Percentiles rank a stretch among this genome's conserved stretches.
These are phyloP conservation scores for Eretmocerus hayati DNA, from an alignment of 2,888 invertebrate genomes.

Conservation along the genomic window DNA sequence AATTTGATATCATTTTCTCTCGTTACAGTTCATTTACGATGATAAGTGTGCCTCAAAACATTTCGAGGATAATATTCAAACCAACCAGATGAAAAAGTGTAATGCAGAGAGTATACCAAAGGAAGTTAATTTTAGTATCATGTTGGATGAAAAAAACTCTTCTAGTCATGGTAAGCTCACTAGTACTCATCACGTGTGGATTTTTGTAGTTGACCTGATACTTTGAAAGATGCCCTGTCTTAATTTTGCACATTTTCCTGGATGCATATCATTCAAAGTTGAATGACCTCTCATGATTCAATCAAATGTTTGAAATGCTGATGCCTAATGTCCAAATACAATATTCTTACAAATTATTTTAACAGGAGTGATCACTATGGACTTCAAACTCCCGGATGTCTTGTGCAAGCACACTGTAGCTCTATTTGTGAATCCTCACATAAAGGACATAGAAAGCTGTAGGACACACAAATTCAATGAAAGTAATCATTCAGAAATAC, in stretches of 20 bases:
- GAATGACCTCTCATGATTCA: background rate
- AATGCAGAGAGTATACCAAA: slow-evolving; percentile 18
- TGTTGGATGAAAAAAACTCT: slow-evolving; percentile 18
- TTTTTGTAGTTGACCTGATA: too few species aligned
- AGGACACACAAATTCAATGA: slow-evolving; percentile 11
- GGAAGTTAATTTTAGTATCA: slow-evolving; percentile 12
- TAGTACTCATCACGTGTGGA: too few species aligned
- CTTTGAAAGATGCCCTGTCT: too few species aligned
- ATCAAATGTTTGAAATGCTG: background rate
- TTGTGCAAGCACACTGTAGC: slow-evolving; percentile 14
- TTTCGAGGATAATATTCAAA: background rate
- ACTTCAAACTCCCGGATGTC: slow-evolving; percentile 12
- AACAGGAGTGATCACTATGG: slow-evolving; percentile 15
- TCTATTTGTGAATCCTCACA: slow-evolving; percentile 14
- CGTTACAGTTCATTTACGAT: slow-evolving; percentile 7
- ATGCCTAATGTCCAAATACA: too few species aligned
- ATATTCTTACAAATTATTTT: background rate
- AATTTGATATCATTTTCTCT: background rate
- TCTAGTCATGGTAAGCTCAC: slow-evolving; percentile 14
- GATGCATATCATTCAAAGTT: too few species aligned
- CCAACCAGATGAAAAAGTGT: slow-evolving; percentile 7
- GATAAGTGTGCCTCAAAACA: slow-evolving; percentile 6
- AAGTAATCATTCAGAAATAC: slow-evolving; percentile 13
- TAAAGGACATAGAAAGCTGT: slow-evolving; percentile 15
- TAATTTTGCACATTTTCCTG: too few species aligned